Percentiles rank a stretch among this genome's conserved stretches.
Conservation (phyloP, 2,113 vertebrate genomes). For the Urocynchramus pylzowi region DNA sequence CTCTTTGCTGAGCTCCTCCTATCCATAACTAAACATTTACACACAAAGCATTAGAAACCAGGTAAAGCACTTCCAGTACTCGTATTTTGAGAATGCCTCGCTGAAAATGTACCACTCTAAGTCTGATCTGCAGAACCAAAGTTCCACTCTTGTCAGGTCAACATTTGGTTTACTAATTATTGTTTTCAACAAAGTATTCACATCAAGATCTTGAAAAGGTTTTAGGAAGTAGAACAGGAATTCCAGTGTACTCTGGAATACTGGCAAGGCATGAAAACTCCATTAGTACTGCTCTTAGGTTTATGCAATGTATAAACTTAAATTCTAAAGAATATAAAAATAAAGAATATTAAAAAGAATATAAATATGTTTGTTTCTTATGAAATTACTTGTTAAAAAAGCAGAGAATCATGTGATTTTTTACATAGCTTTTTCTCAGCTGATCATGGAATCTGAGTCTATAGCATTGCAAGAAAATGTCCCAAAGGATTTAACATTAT, state of each 20-base stretch:
- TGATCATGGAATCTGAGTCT: background rate
- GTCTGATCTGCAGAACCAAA: background rate
- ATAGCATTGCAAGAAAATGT: background rate
- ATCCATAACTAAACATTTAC: background rate
- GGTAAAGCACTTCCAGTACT: background rate
- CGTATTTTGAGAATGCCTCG: background rate
- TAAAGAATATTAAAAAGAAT: too few species aligned
- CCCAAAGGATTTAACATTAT: background rate
- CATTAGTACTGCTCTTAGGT: background rate
- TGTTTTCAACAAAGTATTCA: background rate
- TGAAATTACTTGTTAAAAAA: background rate
- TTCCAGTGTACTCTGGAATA: background rate
- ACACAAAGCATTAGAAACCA: background rate
- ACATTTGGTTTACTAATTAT: background rate
- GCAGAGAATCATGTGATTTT: background rate
- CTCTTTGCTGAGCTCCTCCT: background rate
- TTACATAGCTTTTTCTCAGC: fast-evolving
- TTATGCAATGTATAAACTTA: background rate
- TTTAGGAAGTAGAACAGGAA: background rate
- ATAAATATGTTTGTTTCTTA: background rate
- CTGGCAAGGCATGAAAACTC: background rate
- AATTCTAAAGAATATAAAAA: background rate
- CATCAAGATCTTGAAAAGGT: background rate
- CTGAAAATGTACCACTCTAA: background rate
- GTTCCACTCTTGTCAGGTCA: background rate